Conservation (phyloP, 1,140 invertebrate species). For the Lepidurus packardi region DNA sequence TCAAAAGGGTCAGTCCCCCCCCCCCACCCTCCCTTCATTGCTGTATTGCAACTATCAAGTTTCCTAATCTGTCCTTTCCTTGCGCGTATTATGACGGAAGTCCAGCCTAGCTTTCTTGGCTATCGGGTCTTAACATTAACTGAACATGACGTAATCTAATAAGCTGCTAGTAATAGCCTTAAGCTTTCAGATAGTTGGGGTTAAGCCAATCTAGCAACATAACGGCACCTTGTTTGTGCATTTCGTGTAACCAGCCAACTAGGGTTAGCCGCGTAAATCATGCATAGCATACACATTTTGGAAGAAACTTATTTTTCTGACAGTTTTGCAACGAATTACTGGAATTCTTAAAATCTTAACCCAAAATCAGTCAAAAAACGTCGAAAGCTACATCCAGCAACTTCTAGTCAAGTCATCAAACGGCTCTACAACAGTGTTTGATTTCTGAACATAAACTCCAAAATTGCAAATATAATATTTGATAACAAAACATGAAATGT, state of each 20-base stretch:
- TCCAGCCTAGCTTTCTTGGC: neutral
- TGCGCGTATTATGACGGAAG: neutral
- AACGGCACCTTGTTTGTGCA: neutral
- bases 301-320: no score
- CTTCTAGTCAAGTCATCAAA: no score
- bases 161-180: neutral
- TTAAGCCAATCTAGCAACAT: neutral
- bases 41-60: neutral
- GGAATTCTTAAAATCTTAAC: no score
- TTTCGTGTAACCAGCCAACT: neutral
- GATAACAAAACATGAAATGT: no score
- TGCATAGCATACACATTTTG: neutral
- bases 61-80: neutral
- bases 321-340: no score
- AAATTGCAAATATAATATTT: no score
- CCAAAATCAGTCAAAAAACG: no score
- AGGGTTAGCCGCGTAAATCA: neutral
- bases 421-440: no score
- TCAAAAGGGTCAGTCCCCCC: slow-evolving; percentile 79
- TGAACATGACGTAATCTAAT: neutral
- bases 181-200: neutral
- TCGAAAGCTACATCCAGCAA: no score
- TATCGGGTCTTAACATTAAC: neutral
- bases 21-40: neutral
- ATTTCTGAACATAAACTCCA: no score